phyloP scores from a whole-genome alignment of 2,113 vertebrate genomes.

The Oncorhynchus masou region DNA sequence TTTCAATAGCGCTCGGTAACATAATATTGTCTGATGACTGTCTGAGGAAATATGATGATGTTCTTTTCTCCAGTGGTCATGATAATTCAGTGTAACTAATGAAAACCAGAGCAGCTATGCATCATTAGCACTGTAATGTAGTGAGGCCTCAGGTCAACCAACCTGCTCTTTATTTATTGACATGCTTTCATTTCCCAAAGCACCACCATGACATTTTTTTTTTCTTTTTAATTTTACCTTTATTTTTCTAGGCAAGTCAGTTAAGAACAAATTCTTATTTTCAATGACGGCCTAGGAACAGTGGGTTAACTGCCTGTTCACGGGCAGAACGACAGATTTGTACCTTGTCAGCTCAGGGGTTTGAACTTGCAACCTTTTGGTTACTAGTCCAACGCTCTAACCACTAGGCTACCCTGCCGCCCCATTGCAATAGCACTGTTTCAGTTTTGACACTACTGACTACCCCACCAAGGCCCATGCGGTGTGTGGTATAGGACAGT shows the following conservation, averaged over 20 bases:
- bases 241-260: too few relatives aligned
- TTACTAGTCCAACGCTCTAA: too few relatives aligned
- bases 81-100: not conserved
- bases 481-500: not conserved
- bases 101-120: not conserved
- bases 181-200: conserved; percentile 18
- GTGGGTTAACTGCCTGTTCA: too few relatives aligned
- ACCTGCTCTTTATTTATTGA: conserved; percentile 21
- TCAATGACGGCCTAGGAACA: too few relatives aligned
- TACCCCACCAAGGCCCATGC: not conserved
- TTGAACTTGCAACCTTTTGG: too few relatives aligned
- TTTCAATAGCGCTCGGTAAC: not conserved
- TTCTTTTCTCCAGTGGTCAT: not conserved
- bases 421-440: not conserved
- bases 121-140: conserved; percentile 34
- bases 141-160: not conserved
- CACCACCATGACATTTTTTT: not conserved
- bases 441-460: not conserved
- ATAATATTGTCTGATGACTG: not conserved
- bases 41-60: not conserved
- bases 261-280: too few relatives aligned
- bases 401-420: too few relatives aligned
- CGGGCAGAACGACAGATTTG: too few relatives aligned
- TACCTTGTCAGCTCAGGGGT: too few relatives aligned
- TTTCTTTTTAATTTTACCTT: too few relatives aligned